These are phyloP conservation scores for Thymelicus lineola DNA, from an alignment of 2,888 invertebrate species.

Conservation along the genomic window DNA sequence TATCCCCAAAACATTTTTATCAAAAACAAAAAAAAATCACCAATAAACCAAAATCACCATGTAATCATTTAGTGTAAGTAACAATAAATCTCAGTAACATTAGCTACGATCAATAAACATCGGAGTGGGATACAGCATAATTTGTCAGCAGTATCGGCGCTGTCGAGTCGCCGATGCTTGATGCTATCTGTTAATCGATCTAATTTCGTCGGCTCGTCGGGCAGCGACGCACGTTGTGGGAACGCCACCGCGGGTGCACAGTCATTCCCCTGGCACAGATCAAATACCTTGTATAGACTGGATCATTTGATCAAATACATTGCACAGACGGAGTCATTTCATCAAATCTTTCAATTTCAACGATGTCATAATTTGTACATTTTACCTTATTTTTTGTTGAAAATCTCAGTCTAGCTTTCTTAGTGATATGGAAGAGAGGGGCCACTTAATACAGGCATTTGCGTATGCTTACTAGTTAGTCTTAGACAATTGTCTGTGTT, in stretches of 20 bases:
- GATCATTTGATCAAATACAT: not conserved
- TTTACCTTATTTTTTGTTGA: no score
- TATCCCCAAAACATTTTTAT: not conserved
- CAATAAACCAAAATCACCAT: not conserved
- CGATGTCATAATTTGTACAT: no score
- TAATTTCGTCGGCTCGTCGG: conserved; percentile 80
- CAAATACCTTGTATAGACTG: conserved; percentile 36
- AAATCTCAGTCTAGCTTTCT: no score
- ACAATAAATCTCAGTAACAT: conserved; percentile 37
- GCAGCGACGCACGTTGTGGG: conserved; percentile 81
- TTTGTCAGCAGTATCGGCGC: conserved; percentile 79
- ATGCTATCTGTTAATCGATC: conserved; percentile 82
- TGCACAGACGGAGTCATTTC: no score
- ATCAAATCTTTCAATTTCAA: no score
- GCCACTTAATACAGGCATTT: no score
- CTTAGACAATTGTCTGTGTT: no score
- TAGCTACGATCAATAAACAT: conserved; percentile 45
- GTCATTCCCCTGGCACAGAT: conserved; percentile 69
- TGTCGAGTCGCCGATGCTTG: conserved; percentile 62
- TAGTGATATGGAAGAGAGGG: no score
- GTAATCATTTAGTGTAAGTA: conserved; percentile 1
- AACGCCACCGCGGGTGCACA: conserved; percentile 77
- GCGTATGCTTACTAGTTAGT: no score
- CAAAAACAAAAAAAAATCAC: not conserved
- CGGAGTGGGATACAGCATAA: conserved; percentile 70